phyloP scores from a whole-genome alignment of 2,797 vertebrate genomes.

The Clamator glandarius region DNA sequence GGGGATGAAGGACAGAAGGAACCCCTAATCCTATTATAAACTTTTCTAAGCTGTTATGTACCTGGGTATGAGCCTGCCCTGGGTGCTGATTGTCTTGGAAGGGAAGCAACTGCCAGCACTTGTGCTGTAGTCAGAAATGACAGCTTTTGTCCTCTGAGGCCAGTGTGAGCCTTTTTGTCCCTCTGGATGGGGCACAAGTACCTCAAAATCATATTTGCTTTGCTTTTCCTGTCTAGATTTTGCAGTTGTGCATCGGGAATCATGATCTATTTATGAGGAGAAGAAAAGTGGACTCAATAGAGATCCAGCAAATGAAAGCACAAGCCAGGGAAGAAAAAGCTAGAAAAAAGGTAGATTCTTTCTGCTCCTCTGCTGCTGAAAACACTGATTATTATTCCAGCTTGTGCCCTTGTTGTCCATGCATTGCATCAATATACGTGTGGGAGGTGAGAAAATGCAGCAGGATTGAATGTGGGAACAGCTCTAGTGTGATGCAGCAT shows the following conservation, averaged over 20 bases:
- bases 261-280: slow-evolving; percentile 93
- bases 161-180: background rate
- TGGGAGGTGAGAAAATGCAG: slow-evolving; percentile 9
- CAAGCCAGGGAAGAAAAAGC: slow-evolving; percentile 93
- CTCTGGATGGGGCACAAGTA: background rate
- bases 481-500: background rate
- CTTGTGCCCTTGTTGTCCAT: slow-evolving; percentile 16
- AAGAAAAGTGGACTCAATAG: slow-evolving; percentile 91
- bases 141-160: background rate
- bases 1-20: background rate
- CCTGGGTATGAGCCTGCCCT: background rate
- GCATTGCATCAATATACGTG: background rate
- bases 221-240: slow-evolving; percentile 77
- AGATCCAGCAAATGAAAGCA: slow-evolving; percentile 95
- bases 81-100: background rate
- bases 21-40: background rate
- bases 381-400: background rate
- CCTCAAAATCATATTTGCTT: background rate
- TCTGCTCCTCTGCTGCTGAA: background rate
- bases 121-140: background rate
- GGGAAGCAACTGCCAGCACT: background rate
- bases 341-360: slow-evolving; percentile 86
- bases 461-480: background rate
- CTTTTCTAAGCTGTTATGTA: background rate
- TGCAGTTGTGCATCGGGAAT: slow-evolving; percentile 92